Evolutionary conservation across 2,113 vertebrate species (phyloP).

Genomic region (Trogon melanurus): DNA sequence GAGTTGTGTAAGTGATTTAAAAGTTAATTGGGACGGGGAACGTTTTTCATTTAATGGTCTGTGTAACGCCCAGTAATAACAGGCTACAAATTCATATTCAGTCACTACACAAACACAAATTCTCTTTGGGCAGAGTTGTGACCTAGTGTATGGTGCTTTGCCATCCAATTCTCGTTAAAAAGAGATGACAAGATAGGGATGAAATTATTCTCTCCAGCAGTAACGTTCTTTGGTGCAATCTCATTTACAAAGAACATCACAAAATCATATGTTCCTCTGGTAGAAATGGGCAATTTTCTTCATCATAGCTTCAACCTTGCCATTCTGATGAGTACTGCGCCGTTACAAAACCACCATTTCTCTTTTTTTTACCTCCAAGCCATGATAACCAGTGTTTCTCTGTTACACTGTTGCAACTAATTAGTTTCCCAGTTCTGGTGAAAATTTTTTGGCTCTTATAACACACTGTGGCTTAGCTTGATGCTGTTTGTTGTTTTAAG

Average conservation of each 20-base stretch:
- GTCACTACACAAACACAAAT: not conserved
- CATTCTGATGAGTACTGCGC: not conserved
- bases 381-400: not conserved
- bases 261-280: not conserved
- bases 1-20: not conserved
- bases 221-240: not conserved
- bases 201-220: constrained; percentile 1
- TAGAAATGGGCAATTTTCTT: not conserved
- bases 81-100: not conserved
- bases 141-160: not conserved
- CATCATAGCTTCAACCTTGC: not conserved
- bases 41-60: not conserved
- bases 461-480: not conserved
- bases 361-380: not conserved
- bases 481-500: not conserved
- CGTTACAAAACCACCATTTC: not conserved
- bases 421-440: not conserved
- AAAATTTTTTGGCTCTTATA: not conserved
- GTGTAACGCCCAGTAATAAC: not conserved
- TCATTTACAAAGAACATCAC: not conserved
- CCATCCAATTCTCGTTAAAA: constrained; percentile 11
- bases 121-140: not conserved
- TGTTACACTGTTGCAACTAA: not conserved
- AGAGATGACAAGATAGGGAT: not conserved
- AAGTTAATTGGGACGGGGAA: not conserved